Conservation (phyloP, 2,888 invertebrate species). For the Pardosa pseudoannulata region DNA sequence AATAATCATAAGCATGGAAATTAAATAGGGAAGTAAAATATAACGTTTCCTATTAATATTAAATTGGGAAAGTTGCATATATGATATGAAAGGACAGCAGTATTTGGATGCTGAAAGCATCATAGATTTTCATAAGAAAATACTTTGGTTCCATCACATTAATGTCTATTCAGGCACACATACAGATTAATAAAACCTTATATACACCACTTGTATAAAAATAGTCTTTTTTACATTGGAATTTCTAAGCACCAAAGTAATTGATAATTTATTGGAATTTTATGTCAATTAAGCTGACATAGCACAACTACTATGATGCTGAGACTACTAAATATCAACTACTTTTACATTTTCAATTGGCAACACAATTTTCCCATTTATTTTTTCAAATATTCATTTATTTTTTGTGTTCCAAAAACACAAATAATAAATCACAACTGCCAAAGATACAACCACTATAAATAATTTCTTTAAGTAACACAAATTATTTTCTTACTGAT, state of each 20-base stretch:
- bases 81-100: slow-evolving; percentile 12
- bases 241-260: slow-evolving; percentile 5
- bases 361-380: too few species aligned
- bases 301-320: too few species aligned
- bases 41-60: not conserved
- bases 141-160: slow-evolving; percentile 44
- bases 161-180: slow-evolving; percentile 40
- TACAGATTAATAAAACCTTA: slow-evolving; percentile 6
- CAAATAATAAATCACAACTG: too few species aligned
- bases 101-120: not conserved
- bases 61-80: not conserved
- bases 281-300: not conserved
- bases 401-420: too few species aligned
- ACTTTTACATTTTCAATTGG: not conserved
- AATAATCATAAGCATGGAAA: too few species aligned
- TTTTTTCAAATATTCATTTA: too few species aligned
- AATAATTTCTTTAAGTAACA: too few species aligned
- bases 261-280: not conserved
- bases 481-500: too few species aligned
- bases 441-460: too few species aligned
- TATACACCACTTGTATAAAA: not conserved
- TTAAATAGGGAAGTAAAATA: too few species aligned
- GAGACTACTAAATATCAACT: too few species aligned
- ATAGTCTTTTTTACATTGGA: not conserved
- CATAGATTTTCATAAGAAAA: slow-evolving; percentile 41